Evolutionary conservation across 2,888 invertebrate genomes (phyloP), one percentile per base, ranked within the genome.

Genomic region (Dugesia japonica): DNA sequence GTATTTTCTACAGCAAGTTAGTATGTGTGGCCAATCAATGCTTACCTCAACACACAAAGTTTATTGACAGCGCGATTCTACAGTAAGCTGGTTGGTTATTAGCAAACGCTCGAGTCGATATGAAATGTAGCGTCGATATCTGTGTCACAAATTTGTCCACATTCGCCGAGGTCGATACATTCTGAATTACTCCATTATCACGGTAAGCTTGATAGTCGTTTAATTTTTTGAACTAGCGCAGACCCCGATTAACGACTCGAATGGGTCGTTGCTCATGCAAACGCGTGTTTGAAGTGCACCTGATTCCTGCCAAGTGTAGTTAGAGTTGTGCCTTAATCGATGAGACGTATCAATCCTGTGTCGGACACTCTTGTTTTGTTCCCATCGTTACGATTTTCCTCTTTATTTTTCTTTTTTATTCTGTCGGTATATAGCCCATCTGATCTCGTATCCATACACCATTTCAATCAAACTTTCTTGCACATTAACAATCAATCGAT

Each of bases 21-120:
- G 56, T 56, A 23, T 56, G 56, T 23, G n/a, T 56, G 23, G 56
- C 56, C 56, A 56, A 56, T 56, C 56, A 56, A 23, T 20, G 56
- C 56, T n/a, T 23, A 56, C 56, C 56, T 56, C 56, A 56, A 56
- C 56, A 56, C 56, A 56, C 56, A n/a, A 23, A 56, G 20, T 56
- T n/a, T 23, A 56, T n/a, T 56, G 56, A 56, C 56, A 56, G 56
- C 56, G 56, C 56, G 56, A 23, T 56, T 23, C 56, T 20, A 56
- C 56, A 56, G 56, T 56, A 56, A 56, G 56, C 56, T 56, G 56
- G 56, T 56, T 56, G 56, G 56, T 56, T 56, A n/a, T 56, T 56
- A 56, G 23, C 56, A 56, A 56, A 56, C 56, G 56, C 56, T 56
- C 56, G 56, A 56, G 56, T 56, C 56, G 23, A 56, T 56, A 56